phyloP scores from a whole-genome alignment of 2,888 invertebrate species.

The Cheilosia soror region DNA sequence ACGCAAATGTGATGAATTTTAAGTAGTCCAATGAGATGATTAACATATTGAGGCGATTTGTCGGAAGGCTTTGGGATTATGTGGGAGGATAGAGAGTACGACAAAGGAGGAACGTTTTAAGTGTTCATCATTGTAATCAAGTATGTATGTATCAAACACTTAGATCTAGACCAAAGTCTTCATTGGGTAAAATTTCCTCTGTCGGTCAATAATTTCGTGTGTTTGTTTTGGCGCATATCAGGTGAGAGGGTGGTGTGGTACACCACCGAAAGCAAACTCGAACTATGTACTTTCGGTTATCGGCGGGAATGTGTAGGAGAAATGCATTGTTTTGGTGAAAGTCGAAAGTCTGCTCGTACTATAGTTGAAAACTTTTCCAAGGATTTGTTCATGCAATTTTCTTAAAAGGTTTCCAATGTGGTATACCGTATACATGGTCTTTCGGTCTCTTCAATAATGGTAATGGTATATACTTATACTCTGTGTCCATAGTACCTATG shows the following conservation, averaged over 20 bases:
- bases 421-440: not conserved
- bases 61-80: not conserved
- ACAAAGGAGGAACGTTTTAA: not conserved
- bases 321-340: conserved; percentile 7
- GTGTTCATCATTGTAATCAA: not conserved
- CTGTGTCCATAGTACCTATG: too few relatives aligned
- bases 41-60: conserved; percentile 32
- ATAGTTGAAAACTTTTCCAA: not conserved
- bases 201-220: not conserved
- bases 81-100: not conserved
- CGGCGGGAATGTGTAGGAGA: conserved; percentile 1
- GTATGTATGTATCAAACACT: not conserved
- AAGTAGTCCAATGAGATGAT: not conserved
- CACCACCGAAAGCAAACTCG: not conserved
- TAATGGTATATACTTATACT: not conserved
- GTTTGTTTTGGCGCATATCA: not conserved
- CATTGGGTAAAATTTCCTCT: not conserved
- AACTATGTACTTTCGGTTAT: not conserved
- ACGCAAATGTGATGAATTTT: conserved; percentile 38
- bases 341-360: not conserved
- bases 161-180: not conserved
- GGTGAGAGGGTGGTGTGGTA: conserved; percentile 9
- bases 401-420: conserved; percentile 34
- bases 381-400: conserved; percentile 30
- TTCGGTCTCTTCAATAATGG: not conserved